Evolutionary conservation across 1,140 invertebrate genomes (phyloP), one percentile per base, ranked within the genome.

Genomic region (Heliothis subflexa): DNA sequence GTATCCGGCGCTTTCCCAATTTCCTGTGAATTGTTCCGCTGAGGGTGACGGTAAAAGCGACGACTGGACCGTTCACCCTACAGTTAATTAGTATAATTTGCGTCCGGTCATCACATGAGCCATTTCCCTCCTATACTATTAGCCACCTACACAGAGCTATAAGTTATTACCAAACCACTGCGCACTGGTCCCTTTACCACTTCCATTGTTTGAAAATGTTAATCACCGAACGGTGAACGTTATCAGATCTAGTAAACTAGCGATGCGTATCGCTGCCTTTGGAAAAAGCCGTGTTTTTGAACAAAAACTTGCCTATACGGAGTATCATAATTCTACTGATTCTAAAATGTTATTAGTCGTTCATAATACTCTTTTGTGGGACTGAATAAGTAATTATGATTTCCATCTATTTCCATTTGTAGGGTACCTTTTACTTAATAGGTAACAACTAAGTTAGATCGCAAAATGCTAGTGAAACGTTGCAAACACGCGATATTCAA

Each of bases 11-110:
- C 70, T 81, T 81, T 79, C 79, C 83, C 78, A 76, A 80, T 81
- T 82, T 81, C 81, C 79, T 78, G 66, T 70, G 62, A 80, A 81
- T 83, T 83, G 72, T 81, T 64, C 45, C 55, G 78, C 73, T 70
- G 25, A 75, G 62, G 7, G 21, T 55, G 52, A 77, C 79, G 59
- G 61, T 66, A 59, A 14, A 40, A 62, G 76, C 49, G 47, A 61
- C 68, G 79, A 77, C 59, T 76, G 76, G 71, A 84, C 40, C 84
- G 79, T 81, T 68, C 59, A 75, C 78, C 77, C 77, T 55, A 77
- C 55, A 82, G 55, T 68, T 85, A 89, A 90, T 89, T 89, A 87
- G 81, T 79, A 81, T 87, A 86, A 89, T 87, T 85, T 78, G 70
- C 61, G 52, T 47, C 66, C 45, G 55, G 21, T 25, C 71, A 21